phyloP scores from a whole-genome alignment of 2,888 invertebrate genomes.

The Rhimphoctona megacephalus region DNA sequence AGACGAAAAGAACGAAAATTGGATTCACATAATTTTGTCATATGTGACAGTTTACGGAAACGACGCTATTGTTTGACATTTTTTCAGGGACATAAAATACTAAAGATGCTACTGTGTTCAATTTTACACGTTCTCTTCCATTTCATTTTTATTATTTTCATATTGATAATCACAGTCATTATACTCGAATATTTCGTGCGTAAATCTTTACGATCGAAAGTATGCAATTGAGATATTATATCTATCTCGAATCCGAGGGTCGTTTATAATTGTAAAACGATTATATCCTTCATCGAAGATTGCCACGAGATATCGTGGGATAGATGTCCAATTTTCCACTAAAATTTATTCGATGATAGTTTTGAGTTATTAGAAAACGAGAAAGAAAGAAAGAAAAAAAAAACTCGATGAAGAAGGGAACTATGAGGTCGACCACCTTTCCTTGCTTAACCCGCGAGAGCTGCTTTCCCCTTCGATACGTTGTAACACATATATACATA shows the following conservation, averaged over 20 bases:
- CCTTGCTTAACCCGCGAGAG: constrained; percentile 53
- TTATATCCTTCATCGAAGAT: no score
- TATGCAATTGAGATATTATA: background rate
- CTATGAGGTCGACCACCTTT: constrained; percentile 62
- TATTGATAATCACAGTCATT: background rate
- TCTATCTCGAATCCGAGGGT: background rate
- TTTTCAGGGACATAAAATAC: no score
- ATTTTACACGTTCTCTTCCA: no score
- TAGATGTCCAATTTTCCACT: background rate
- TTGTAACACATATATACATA: constrained; percentile 15
- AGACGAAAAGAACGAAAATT: background rate
- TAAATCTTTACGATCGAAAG: background rate
- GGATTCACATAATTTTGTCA: background rate
- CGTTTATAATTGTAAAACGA: background rate
- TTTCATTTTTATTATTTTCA: background rate
- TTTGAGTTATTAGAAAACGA: constrained; percentile 30
- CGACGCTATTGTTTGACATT: no score
- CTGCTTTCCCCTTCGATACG: constrained; percentile 69
- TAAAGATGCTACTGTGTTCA: no score
- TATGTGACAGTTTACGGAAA: no score
- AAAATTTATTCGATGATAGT: constrained; percentile 29
- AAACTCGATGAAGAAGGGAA: constrained; percentile 38
- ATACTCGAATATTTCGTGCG: no score
- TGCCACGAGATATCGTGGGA: no score
- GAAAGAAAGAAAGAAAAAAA: constrained; percentile 34